A percentile compares a stretch with the other conserved stretches of the same genome.
phyloP scores from a whole-genome alignment of 2,113 vertebrate genomes.

The Takifugu bimaculatus region DNA sequence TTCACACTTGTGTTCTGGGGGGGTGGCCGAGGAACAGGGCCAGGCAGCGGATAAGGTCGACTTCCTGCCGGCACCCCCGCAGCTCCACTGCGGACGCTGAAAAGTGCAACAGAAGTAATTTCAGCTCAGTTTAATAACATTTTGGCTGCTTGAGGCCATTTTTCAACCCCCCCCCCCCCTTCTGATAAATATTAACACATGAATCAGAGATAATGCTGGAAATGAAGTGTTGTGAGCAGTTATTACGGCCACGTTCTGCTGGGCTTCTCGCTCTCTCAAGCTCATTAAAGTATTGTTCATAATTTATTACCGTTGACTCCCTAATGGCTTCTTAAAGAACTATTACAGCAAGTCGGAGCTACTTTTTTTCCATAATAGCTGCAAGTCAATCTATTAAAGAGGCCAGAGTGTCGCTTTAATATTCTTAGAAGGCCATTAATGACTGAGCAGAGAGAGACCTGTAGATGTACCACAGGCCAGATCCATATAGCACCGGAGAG shows the following conservation, averaged over 20 bases:
- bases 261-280: constrained; percentile 51
- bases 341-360: constrained; percentile 57
- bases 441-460: constrained; percentile 25
- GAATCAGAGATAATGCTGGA: constrained; percentile 71
- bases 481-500: too few relatives aligned
- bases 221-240: constrained; percentile 71
- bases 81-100: constrained; percentile 18
- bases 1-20: constrained; percentile 1
- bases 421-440: constrained; percentile 31
- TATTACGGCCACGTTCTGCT: constrained; percentile 68
- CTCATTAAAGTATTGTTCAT: constrained; percentile 74
- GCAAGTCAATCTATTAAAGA: constrained; percentile 60
- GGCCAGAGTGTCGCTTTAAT: constrained; percentile 40
- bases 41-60: constrained; percentile 13
- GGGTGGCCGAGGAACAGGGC: background rate
- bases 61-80: constrained; percentile 2
- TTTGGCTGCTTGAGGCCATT: constrained; percentile 50
- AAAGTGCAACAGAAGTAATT: constrained; percentile 59
- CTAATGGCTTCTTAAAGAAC: constrained; percentile 76
- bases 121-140: constrained; percentile 60
- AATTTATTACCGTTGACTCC: constrained; percentile 73
- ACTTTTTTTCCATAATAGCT: constrained; percentile 63
- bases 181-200: constrained; percentile 77
- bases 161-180: constrained; percentile 46
- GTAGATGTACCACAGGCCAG: too few relatives aligned